These are phyloP conservation scores for Aptenodytes forsteri DNA, from an alignment of 2,113 vertebrate species.

Conservation along the genomic window DNA sequence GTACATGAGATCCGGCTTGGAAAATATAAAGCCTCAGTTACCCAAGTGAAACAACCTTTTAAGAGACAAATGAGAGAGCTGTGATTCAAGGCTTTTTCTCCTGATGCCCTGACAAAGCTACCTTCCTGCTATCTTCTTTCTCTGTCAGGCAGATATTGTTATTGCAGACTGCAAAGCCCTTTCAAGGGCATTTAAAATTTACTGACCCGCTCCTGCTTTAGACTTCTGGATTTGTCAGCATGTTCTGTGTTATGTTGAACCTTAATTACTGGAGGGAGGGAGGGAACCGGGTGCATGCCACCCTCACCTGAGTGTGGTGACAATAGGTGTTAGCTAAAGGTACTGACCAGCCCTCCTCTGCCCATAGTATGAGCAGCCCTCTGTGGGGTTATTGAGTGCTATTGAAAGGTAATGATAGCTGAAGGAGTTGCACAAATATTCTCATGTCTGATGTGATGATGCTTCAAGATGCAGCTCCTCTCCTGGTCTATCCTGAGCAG, in stretches of 20 bases:
- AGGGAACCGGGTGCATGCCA: accelerated
- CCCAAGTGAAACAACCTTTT: background rate
- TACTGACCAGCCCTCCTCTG: background rate
- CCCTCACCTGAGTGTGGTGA: too few species aligned
- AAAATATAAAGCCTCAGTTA: background rate
- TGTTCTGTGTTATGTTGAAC: background rate
- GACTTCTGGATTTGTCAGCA: background rate
- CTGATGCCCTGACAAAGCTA: background rate
- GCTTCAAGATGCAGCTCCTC: background rate
- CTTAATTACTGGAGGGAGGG: background rate
- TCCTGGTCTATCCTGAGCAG: background rate
- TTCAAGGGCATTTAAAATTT: background rate
- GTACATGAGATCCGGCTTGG: background rate
- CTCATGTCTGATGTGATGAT: background rate
- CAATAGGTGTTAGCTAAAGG: too few species aligned
- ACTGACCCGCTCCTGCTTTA: background rate
- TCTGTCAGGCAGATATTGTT: background rate
- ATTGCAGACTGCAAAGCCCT: background rate
- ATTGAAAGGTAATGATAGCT: accelerated
- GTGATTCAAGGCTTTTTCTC: background rate
- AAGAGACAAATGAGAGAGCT: background rate
- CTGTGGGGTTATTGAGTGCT: background rate
- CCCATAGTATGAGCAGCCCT: background rate
- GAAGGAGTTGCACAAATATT: background rate
- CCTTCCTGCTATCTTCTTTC: background rate